Conservation (phyloP, 2,797 vertebrate species). For the Cynodonichthys magdalenae region DNA sequence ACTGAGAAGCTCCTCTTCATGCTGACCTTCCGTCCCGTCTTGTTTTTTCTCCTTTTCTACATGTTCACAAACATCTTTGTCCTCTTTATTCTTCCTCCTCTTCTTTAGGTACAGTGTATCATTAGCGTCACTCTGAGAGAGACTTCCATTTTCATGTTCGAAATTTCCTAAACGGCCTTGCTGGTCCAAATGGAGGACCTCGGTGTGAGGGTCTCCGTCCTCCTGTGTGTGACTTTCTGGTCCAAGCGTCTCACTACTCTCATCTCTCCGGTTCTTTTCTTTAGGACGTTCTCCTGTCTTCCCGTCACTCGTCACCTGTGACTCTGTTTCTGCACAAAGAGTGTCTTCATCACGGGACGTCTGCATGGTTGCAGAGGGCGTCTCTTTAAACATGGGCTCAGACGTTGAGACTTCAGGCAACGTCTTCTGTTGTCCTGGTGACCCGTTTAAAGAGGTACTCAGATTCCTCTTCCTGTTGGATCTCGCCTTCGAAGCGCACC, state of each 20-base stretch:
- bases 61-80: neutral
- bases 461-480: neutral
- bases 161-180: neutral
- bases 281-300: neutral
- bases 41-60: constrained; percentile 4
- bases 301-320: rapidly evolving
- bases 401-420: rapidly evolving
- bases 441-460: neutral
- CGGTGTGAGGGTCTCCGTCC: neutral
- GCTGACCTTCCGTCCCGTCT: neutral
- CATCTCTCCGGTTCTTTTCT: neutral
- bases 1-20: neutral
- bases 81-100: constrained; percentile 17
- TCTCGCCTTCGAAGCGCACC: neutral
- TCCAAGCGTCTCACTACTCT: neutral
- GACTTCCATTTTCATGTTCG: constrained; percentile 3
- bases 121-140: constrained; percentile 1
- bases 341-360: neutral
- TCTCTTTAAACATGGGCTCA: rapidly evolving
- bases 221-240: neutral
- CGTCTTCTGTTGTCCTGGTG: rapidly evolving
- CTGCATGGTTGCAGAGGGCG: neutral
- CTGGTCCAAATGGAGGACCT: neutral
- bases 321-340: neutral
- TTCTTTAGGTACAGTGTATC: neutral